Conservation (phyloP, 2,113 vertebrate genomes). For the Cyanistes caeruleus region DNA sequence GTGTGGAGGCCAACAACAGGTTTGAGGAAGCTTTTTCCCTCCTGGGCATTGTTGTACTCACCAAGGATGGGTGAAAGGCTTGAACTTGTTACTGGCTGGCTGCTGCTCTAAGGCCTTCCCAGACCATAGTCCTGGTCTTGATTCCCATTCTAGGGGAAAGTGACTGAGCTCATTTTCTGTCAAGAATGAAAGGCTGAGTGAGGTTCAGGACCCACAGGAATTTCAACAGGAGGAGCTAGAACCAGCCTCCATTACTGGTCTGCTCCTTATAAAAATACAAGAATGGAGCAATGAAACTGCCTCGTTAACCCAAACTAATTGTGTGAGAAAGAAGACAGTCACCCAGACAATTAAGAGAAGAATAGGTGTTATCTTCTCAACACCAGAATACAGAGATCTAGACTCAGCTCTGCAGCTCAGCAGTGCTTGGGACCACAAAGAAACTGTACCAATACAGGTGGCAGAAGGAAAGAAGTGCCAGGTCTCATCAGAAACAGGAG, state of each 20-base stretch:
- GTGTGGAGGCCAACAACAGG: not conserved
- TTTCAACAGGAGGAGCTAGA: not conserved
- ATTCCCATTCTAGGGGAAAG: not conserved
- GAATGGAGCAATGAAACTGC: not conserved
- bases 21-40: slow-evolving; percentile 14
- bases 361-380: not conserved
- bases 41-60: slow-evolving; percentile 43
- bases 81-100: slow-evolving; percentile 24
- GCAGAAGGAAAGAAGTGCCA: not conserved
- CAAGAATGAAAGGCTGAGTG: not conserved
- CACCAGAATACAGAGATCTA: not conserved
- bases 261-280: not conserved
- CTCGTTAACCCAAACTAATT: not conserved
- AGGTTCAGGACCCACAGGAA: not conserved
- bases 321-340: not conserved
- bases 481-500: not conserved
- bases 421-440: not conserved
- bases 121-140: not conserved
- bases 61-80: not conserved
- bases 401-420: not conserved
- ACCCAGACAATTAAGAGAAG: not conserved
- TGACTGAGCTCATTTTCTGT: not conserved
- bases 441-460: not conserved
- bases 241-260: not conserved
- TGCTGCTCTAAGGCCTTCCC: not conserved